Percentiles rank a stretch among this genome's conserved stretches.
Conservation (phyloP, 2,113 vertebrate genomes). For the Astatotilapia flaviijosephi region DNA sequence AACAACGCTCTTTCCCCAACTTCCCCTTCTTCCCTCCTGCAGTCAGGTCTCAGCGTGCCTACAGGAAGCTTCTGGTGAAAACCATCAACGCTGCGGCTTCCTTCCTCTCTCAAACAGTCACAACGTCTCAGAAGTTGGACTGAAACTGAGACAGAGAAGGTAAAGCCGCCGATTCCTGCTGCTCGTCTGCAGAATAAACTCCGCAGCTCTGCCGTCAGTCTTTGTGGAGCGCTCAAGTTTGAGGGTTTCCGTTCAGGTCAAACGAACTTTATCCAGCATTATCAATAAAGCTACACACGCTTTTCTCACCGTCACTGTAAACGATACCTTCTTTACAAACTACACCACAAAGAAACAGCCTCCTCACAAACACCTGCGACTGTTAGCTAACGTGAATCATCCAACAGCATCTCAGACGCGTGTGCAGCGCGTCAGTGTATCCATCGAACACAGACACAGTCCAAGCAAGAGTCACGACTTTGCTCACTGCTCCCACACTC, state of each 20-base stretch:
- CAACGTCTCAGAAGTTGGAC: not conserved
- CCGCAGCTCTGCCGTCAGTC: not conserved
- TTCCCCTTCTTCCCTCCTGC: not conserved
- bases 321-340: not conserved
- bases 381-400: not conserved
- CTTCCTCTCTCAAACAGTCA: not conserved
- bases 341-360: not conserved
- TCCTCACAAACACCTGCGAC: not conserved
- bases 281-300: not conserved
- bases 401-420: not conserved
- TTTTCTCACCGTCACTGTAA: not conserved
- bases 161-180: not conserved
- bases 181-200: not conserved
- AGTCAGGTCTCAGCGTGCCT: not conserved
- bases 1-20: not conserved
- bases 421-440: not conserved
- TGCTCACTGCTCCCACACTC: not conserved
- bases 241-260: not conserved
- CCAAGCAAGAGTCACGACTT: not conserved
- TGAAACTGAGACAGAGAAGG: not conserved
- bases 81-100: constrained; percentile 20
- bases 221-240: not conserved
- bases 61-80: constrained; percentile 59
- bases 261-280: not conserved
- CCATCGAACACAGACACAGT: not conserved